These are phyloP conservation scores for Protosalanx chinensis DNA, from an alignment of 2,797 vertebrate species.

Conservation along the genomic window DNA sequence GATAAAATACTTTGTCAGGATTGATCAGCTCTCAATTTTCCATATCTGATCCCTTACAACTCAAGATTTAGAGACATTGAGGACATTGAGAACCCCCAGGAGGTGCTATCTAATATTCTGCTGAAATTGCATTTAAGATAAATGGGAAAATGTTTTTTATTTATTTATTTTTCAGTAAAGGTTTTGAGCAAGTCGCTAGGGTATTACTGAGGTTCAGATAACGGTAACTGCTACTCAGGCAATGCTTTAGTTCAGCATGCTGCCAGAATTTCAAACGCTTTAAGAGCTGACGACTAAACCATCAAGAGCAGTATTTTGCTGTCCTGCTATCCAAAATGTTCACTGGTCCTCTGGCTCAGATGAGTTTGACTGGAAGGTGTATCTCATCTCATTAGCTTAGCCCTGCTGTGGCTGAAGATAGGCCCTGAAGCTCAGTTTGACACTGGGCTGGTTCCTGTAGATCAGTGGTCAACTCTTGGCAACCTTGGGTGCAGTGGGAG, in stretches of 20 bases:
- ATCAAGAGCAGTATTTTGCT: constrained; percentile 21
- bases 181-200: constrained; percentile 35
- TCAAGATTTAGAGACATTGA: no score
- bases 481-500: constrained; percentile 34
- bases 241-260: constrained; percentile 51
- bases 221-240: constrained; percentile 42
- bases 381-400: constrained; percentile 58
- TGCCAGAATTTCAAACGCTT: constrained; percentile 56
- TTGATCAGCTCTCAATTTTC: constrained; percentile 30
- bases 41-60: constrained; percentile 36
- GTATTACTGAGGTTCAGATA: constrained; percentile 58
- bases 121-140: constrained; percentile 33
- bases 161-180: constrained; percentile 13
- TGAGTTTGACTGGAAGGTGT: constrained; percentile 53
- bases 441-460: constrained; percentile 43
- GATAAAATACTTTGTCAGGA: constrained; percentile 27
- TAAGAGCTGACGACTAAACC: constrained; percentile 50
- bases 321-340: constrained; percentile 45
- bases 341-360: constrained; percentile 50
- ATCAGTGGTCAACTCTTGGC: constrained; percentile 47
- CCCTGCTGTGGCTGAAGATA: constrained; percentile 37
- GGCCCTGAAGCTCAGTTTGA: constrained; percentile 44
- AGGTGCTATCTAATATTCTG: constrained; percentile 38
- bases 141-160: constrained; percentile 23
- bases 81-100: constrained; percentile 35